Conservation (phyloP, 2,888 invertebrate genomes). For the Eilema depressum region DNA sequence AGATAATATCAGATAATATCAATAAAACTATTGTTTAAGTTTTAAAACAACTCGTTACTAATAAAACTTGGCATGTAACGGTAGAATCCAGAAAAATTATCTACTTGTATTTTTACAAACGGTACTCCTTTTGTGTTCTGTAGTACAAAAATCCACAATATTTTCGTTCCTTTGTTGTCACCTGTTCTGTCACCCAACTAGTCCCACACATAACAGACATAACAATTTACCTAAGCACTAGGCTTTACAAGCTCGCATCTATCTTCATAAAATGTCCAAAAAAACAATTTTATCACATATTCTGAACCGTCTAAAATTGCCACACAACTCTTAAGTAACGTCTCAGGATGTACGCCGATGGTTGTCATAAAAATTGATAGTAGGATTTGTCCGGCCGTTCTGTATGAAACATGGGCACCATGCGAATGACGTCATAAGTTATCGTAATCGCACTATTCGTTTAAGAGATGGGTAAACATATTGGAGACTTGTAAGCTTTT, state of each 20-base stretch:
- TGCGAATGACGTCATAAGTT: constrained; percentile 42
- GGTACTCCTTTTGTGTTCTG: not conserved
- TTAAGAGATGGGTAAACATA: constrained; percentile 40
- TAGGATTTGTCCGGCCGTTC: constrained; percentile 47
- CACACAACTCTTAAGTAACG: constrained; percentile 24
- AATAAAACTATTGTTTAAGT: too few species aligned
- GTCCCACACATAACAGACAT: not conserved
- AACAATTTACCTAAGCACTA: not conserved
- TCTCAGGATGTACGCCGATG: constrained; percentile 28
- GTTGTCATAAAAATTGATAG: constrained; percentile 51
- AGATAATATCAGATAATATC: too few species aligned
- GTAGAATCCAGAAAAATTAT: too few species aligned
- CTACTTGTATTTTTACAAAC: not conserved
- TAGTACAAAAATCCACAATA: not conserved
- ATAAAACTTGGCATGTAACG: not conserved
- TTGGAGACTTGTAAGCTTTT: constrained; percentile 23
- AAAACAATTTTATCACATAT: constrained; percentile 13
- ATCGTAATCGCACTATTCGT: constrained; percentile 48
- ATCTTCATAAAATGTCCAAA: constrained; percentile 4
- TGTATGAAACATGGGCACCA: constrained; percentile 44
- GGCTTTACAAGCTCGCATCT: not conserved
- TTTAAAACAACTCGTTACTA: too few species aligned
- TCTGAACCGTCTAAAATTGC: constrained; percentile 29
- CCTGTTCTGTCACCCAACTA: not conserved
- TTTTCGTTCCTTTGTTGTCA: not conserved